A percentile compares a stretch with the other conserved stretches of the same genome.
Conservation (phyloP, 2,113 vertebrate genomes). For the Bolborhynchus lineola region DNA sequence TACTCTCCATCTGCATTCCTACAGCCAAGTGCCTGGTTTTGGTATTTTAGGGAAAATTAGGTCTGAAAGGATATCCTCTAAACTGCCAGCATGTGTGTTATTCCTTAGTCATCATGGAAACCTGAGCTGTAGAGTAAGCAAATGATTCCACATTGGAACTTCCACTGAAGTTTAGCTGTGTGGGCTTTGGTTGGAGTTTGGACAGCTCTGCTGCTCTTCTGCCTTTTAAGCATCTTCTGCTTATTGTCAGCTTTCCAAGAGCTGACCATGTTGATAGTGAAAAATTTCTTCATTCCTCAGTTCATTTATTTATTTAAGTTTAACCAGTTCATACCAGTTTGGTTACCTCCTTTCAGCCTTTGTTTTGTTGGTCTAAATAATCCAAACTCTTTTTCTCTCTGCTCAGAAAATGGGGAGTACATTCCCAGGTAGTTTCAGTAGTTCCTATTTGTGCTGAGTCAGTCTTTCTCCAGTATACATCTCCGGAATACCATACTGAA, state of each 20-base stretch:
- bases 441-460: neutral
- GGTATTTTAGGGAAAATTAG: neutral
- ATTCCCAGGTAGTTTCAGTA: neutral
- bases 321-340: neutral
- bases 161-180: neutral
- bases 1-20: neutral
- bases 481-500: neutral
- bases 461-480: neutral
- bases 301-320: neutral
- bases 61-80: neutral
- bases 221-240: neutral
- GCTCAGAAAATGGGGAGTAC: neutral
- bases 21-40: neutral
- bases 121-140: neutral
- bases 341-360: neutral
- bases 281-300: neutral
- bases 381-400: neutral
- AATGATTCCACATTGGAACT: neutral
- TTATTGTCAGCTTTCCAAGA: neutral
- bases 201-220: neutral
- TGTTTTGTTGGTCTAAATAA: neutral
- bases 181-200: neutral
- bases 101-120: neutral
- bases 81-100: neutral
- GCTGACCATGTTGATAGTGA: neutral